phyloP scores from a whole-genome alignment of 2,113 vertebrate species.

The Callipepla californica region DNA sequence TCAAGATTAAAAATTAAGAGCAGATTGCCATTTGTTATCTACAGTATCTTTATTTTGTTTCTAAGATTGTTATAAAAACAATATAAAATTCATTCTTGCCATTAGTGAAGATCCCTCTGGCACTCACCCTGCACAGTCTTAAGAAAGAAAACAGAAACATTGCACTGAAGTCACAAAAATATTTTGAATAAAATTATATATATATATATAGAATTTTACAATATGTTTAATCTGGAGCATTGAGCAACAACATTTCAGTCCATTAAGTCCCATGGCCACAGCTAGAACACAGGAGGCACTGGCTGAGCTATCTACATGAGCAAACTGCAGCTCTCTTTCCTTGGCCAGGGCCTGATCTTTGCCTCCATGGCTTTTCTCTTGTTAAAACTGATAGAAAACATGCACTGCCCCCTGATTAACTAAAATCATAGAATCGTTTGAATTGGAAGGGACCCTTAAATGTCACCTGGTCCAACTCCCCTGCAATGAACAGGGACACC shows the following conservation, averaged over 20 bases:
- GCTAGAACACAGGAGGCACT: background rate
- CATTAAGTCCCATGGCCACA: background rate
- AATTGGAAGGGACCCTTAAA: too few relatives aligned
- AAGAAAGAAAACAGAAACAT: conserved; percentile 24
- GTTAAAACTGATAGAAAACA: background rate
- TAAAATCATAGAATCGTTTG: background rate
- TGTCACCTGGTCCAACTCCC: too few relatives aligned
- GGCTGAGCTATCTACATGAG: background rate
- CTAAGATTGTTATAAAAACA: background rate
- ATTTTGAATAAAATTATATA: conserved; percentile 33
- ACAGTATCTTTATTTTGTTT: conserved; percentile 36
- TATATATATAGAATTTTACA: background rate
- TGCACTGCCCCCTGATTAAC: background rate
- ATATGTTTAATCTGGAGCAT: background rate
- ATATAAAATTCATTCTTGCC: background rate
- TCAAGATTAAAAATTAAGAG: background rate
- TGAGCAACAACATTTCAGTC: background rate
- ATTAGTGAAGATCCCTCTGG: conserved; percentile 10
- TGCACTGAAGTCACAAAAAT: conserved; percentile 9
- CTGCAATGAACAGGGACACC: too few relatives aligned
- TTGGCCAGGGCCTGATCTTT: background rate
- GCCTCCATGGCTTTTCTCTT: background rate
- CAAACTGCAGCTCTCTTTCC: background rate
- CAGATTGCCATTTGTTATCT: background rate
- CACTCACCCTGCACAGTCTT: background rate